phyloP scores from a whole-genome alignment of 2,888 invertebrate genomes.

The Auanema sp. region DNA sequence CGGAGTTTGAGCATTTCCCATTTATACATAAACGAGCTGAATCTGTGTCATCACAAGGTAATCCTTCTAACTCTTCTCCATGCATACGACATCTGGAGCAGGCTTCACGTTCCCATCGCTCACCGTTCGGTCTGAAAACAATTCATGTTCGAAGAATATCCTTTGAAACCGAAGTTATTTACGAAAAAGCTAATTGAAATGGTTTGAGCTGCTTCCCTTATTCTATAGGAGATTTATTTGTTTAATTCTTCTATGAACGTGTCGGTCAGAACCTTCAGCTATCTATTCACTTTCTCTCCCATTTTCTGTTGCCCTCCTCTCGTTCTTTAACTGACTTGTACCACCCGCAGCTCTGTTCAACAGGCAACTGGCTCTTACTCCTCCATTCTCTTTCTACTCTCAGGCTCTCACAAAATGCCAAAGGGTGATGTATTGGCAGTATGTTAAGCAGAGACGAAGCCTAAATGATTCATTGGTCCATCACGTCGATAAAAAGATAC shows the following conservation, averaged over 20 bases:
- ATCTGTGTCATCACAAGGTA: slow-evolving; percentile 64
- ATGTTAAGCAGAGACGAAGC: no score
- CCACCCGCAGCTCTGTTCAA: no score
- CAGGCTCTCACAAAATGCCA: no score
- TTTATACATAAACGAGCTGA: slow-evolving; percentile 58
- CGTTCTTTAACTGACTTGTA: no score
- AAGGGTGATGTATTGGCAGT: no score
- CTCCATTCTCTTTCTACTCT: no score
- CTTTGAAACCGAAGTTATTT: neutral
- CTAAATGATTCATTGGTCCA: no score
- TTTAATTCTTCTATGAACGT: neutral
- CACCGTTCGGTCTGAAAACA: slow-evolving; percentile 59
- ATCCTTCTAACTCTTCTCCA: slow-evolving; percentile 58
- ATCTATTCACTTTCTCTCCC: no score
- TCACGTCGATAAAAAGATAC: no score
- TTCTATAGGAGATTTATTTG: neutral
- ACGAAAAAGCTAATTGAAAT: neutral
- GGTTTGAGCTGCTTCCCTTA: neutral
- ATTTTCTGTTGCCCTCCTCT: no score
- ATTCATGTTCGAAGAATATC: neutral
- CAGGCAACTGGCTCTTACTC: no score
- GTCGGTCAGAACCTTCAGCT: neutral
- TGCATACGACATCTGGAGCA: slow-evolving; percentile 61
- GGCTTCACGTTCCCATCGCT: slow-evolving; percentile 63
- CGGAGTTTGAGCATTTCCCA: slow-evolving; percentile 62